phyloP scores from a whole-genome alignment of 1,140 invertebrate genomes.

The Luehdorfia chinensis region DNA sequence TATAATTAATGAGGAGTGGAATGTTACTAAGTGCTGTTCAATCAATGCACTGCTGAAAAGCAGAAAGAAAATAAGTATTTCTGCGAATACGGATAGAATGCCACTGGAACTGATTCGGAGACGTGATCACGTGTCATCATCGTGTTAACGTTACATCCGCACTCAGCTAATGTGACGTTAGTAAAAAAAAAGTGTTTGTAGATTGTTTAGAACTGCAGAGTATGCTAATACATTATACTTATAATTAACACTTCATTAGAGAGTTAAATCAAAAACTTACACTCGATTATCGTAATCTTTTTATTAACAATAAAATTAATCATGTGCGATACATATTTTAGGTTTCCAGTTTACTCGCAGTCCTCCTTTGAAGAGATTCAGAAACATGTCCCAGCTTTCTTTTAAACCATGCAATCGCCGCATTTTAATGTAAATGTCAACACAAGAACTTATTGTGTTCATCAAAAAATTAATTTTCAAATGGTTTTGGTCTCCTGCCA shows the following conservation, averaged over 20 bases:
- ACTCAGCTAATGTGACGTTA: no score
- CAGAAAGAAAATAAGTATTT: no score
- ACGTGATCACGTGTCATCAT: no score
- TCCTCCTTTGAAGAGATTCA: conserved; percentile 36
- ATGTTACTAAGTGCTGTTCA: no score
- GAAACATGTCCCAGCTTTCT: conserved; percentile 20
- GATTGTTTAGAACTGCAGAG: no score
- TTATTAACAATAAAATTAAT: conserved; percentile 77
- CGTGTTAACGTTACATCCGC: no score
- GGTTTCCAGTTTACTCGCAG: conserved; percentile 63
- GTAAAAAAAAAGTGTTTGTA: no score
- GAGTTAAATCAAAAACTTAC: conserved; percentile 34
- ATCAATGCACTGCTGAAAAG: no score
- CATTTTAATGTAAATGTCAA: conserved; percentile 23
- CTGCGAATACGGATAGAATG: no score
- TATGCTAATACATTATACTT: no score
- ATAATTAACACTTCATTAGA: background rate
- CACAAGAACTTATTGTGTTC: conserved; percentile 20
- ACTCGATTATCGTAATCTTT: conserved; percentile 66
- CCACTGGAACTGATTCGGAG: no score
- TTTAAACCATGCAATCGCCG: background rate
- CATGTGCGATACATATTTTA: conserved; percentile 73
- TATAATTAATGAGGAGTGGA: no score
- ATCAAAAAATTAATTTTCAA: conserved; percentile 23
- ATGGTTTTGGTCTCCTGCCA: conserved; percentile 18